Evolutionary conservation across 2,888 invertebrate species (phyloP), one percentile per base, ranked within the genome.

Genomic region (Pammene fasciana): DNA sequence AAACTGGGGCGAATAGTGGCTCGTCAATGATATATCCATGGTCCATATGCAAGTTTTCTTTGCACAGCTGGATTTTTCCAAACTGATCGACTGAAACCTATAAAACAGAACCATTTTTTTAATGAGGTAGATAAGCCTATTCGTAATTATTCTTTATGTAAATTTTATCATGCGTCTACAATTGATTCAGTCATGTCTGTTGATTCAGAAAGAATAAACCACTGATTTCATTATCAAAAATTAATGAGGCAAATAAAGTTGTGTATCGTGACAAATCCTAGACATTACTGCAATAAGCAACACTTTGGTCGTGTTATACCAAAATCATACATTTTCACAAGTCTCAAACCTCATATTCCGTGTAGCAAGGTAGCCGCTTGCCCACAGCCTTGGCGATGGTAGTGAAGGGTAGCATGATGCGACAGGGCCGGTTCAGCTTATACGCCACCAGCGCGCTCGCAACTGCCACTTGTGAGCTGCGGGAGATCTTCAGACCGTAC

Each of bases 401-500:
- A 74, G 94, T 93, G 68, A 96, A 85, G 16, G 94, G 87, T 85
- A 95, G 77, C 43, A 92, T 86, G 62, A 95, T 84, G 67, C 94
- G 89, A 0, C 95, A 94, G 0, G 95, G 95, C 68, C 79, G 78
- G 78, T 93, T 87, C 3, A 94, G 82, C 71, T 90, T 90, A 74
- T 90, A 78, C 7, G 94, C 93, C 0, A 94, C 95, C 38, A 96
- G 77, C 0, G 95, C 94, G 72, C 94, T 93, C 0, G 94, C 94
- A 48, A 93, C 89, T 0, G 94, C 88, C 6, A 94, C 77, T 14
- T 91, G 84, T 11, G 84, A 75, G 26, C 92, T 85, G 50, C 95
- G 88, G 0, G 93, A 89, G 68, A 95, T 93, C 84, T 97, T 97
- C 0, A 90, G 93, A 0, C 97, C 97, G 78, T 95, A 98, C 5